Evolutionary conservation across 2,888 invertebrate species (phyloP).

Genomic region (Acleris laterana): DNA sequence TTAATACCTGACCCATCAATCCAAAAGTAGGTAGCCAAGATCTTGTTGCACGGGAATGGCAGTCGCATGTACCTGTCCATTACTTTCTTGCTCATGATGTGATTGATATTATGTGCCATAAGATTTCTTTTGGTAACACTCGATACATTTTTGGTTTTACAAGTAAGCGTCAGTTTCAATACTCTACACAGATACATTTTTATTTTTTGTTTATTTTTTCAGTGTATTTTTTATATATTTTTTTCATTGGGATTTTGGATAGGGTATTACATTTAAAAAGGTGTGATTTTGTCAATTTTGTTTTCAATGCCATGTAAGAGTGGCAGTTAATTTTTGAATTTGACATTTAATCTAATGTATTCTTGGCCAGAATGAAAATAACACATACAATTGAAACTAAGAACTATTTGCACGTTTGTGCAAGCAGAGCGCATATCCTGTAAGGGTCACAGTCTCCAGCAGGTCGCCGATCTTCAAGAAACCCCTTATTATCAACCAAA

Average conservation of each 20-base stretch:
- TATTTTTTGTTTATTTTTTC: too few relatives aligned
- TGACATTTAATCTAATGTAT: not conserved
- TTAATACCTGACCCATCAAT: conserved; percentile 91
- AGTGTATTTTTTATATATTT: too few relatives aligned
- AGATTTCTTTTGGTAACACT: conserved; percentile 50
- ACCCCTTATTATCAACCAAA: conserved; percentile 93
- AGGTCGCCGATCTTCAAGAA: conserved; percentile 96
- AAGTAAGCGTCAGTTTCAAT: not conserved
- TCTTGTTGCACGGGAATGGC: conserved; percentile 83
- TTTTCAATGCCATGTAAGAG: too few relatives aligned
- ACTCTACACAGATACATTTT: conserved; percentile 15
- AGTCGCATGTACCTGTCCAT: conserved; percentile 83
- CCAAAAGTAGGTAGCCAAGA: conserved; percentile 90
- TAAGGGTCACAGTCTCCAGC: conserved; percentile 97
- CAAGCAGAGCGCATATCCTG: conserved; percentile 77
- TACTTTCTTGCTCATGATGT: conserved; percentile 75
- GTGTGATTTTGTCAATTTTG: too few relatives aligned
- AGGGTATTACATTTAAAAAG: too few relatives aligned
- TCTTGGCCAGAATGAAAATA: conserved; percentile 4
- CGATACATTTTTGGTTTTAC: not conserved
- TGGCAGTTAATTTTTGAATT: too few relatives aligned
- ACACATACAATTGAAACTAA: not conserved
- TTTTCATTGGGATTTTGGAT: too few relatives aligned
- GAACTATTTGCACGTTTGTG: conserved; percentile 55
- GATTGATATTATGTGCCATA: conserved; percentile 71